Evolutionary conservation across 2,888 invertebrate genomes (phyloP).

Genomic region (Megaustenia siamemsis): DNA sequence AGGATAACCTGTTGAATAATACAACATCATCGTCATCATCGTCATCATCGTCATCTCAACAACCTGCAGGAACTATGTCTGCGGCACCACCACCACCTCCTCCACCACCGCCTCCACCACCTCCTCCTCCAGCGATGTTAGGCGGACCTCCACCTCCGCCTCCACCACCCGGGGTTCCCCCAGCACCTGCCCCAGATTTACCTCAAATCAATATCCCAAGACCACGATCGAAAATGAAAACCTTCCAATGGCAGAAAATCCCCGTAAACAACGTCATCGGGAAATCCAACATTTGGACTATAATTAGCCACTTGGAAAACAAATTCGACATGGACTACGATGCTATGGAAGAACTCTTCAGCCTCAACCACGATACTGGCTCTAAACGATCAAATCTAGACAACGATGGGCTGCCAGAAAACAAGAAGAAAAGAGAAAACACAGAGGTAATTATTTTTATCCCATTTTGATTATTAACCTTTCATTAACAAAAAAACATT

Average conservation of each 20-base stretch:
- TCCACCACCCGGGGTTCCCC: constrained; percentile 64
- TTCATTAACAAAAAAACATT: too few relatives aligned
- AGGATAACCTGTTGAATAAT: constrained; percentile 73
- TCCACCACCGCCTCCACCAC: constrained; percentile 66
- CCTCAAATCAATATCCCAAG: constrained; percentile 87
- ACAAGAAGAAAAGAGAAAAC: constrained; percentile 74
- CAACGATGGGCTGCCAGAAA: constrained; percentile 63
- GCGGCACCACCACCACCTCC: constrained; percentile 78
- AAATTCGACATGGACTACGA: constrained; percentile 76
- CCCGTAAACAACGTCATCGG: constrained; percentile 89
- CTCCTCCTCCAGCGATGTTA: constrained; percentile 64
- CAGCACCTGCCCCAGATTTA: constrained; percentile 65
- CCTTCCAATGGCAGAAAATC: constrained; percentile 98
- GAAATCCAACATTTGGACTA: constrained; percentile 94
- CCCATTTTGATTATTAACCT: too few relatives aligned
- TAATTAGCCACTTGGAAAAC: constrained; percentile 79
- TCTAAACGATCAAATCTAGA: constrained; percentile 35
- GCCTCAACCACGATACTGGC: constrained; percentile 58
- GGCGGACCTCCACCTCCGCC: constrained; percentile 65
- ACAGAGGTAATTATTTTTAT: constrained; percentile 69
- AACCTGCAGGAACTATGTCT: constrained; percentile 76
- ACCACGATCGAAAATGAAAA: constrained; percentile 97
- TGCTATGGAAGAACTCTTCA: constrained; percentile 78
- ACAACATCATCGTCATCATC: constrained; percentile 75
- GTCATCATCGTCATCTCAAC: constrained; percentile 76